These are phyloP conservation scores for Cepaea nemoralis DNA, from an alignment of 1,140 invertebrate genomes.

Conservation along the genomic window DNA sequence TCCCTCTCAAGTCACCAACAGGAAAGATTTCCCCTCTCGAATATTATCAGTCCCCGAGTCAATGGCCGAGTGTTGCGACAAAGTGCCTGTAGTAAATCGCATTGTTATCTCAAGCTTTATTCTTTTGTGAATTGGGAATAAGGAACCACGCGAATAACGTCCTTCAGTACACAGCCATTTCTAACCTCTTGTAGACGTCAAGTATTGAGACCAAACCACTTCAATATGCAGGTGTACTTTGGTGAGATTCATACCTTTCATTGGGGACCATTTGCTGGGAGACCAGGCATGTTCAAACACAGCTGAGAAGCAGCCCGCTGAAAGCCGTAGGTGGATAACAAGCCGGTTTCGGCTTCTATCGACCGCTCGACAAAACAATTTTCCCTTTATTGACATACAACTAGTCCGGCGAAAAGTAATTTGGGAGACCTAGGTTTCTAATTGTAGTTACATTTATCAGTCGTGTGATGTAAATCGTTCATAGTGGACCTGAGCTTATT, in stretches of 20 bases:
- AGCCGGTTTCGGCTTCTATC: not conserved
- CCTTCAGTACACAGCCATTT: not conserved
- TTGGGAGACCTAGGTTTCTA: too few relatives aligned
- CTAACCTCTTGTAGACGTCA: slow-evolving; percentile 6
- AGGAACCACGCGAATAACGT: not conserved
- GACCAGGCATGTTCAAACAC: slow-evolving; percentile 15
- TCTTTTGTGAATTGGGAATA: not conserved
- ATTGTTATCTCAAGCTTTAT: not conserved
- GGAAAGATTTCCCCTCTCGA: not conserved
- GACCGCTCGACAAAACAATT: not conserved
- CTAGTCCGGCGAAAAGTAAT: too few relatives aligned
- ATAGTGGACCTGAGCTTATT: too few relatives aligned
- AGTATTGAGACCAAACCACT: slow-evolving; percentile 9
- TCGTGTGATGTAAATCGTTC: too few relatives aligned
- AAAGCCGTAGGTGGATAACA: not conserved
- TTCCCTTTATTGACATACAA: not conserved
- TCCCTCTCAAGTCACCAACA: not conserved
- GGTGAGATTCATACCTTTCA: not conserved
- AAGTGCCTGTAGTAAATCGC: not conserved
- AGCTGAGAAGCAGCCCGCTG: not conserved
- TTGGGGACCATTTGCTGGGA: not conserved
- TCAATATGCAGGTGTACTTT: not conserved
- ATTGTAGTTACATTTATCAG: too few relatives aligned
- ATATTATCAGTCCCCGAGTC: not conserved
- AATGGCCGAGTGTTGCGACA: not conserved